Evolutionary conservation across 2,797 vertebrate species (phyloP).

Genomic region (Graptemys geographica): DNA sequence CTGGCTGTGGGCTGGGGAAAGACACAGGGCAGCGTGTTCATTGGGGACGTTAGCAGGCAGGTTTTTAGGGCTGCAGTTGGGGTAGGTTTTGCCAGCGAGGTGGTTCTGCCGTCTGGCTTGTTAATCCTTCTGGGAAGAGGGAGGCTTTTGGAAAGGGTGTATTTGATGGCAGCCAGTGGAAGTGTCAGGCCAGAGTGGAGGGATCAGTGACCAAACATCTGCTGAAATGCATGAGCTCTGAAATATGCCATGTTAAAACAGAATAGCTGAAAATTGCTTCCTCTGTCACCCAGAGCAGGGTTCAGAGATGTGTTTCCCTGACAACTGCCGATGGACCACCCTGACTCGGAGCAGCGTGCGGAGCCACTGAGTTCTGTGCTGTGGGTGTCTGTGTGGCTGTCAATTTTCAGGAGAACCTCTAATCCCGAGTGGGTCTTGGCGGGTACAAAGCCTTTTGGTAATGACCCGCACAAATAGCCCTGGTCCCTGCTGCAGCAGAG

Average conservation of each 20-base stretch:
- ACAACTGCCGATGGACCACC: neutral
- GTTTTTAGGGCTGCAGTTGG: neutral
- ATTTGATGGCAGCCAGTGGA: neutral
- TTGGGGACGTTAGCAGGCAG: neutral
- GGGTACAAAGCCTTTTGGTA: neutral
- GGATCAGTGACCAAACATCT: neutral
- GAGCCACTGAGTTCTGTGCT: neutral
- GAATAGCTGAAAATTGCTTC: neutral
- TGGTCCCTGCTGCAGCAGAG: neutral
- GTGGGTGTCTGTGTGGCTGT: neutral
- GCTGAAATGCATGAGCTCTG: rapidly evolving
- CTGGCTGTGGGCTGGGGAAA: neutral
- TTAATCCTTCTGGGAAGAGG: neutral
- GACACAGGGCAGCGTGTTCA: neutral
- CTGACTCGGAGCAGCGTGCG: neutral
- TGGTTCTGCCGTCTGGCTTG: neutral
- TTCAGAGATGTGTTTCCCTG: neutral
- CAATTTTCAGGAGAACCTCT: neutral
- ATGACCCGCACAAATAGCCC: neutral
- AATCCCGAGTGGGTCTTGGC: neutral
- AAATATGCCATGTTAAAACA: neutral
- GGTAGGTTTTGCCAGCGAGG: neutral
- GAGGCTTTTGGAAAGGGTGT: neutral
- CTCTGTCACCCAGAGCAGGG: neutral
- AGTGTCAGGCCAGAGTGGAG: neutral